Evolutionary conservation across 2,797 vertebrate species (phyloP).

Genomic region (Coccyzus lansbergi): DNA sequence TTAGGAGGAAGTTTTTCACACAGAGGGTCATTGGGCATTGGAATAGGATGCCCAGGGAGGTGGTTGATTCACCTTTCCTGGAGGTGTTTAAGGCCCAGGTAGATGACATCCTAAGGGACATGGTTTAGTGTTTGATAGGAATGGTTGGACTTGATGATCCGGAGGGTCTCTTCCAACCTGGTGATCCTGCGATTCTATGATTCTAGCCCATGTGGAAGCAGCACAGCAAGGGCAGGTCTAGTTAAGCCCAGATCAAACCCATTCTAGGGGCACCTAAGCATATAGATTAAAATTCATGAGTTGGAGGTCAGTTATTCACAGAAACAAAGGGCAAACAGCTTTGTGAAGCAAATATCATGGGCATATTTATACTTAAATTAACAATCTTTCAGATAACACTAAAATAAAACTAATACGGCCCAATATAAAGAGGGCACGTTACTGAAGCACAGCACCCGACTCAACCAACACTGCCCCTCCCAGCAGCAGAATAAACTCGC

Average conservation of each 20-base stretch:
- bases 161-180: too few relatives aligned
- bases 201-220: neutral
- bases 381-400: neutral
- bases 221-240: neutral
- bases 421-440: neutral
- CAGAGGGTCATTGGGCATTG: too few relatives aligned
- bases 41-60: too few relatives aligned
- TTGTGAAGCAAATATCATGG: neutral
- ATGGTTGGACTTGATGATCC: too few relatives aligned
- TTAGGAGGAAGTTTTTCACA: too few relatives aligned
- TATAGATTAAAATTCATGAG: neutral
- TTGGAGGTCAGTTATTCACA: neutral
- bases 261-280: neutral
- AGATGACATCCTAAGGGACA: too few relatives aligned
- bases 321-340: neutral
- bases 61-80: too few relatives aligned
- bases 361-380: neutral
- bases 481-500: neutral
- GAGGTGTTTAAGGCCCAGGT: too few relatives aligned
- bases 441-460: neutral
- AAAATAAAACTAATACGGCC: neutral
- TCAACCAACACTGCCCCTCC: neutral
- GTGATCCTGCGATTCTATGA: too few relatives aligned
- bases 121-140: too few relatives aligned
- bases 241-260: neutral